Evolutionary conservation across 1,140 invertebrate species (phyloP), one percentile per base, ranked within the genome.

Genomic region (Goniozus legneri): DNA sequence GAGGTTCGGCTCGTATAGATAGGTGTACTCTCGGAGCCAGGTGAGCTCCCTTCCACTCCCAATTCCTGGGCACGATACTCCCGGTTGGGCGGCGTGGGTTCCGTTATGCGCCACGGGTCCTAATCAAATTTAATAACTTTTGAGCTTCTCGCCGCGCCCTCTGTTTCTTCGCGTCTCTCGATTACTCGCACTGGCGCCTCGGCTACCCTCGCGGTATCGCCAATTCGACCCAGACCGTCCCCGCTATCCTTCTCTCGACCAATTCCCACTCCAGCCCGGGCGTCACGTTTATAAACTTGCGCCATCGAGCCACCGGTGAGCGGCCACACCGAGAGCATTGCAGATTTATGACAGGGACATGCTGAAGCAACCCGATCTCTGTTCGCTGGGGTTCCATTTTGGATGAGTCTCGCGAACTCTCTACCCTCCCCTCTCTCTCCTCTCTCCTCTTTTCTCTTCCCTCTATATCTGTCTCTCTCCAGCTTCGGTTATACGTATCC

Each of bases 61-160:
- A 37, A 58, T 56, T 54, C 51, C 50, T n/a, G n/a, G n/a, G 24
- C 24, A 27, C 24, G 4, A 27, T 27, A 6, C 24, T 27, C 24
- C n/a, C n/a, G 10, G 4, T 10, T 10, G 24, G 10, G 24, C 24
- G 24, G 4, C 24, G 4, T 27, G 10, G 24, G 4, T 27, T 4
- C 63, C 57, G 54, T 65, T 69, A 62, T 65, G 65, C 62, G n/a
- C n/a, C 58, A 56, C 58, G 50, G 52, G 70, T 57, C 71, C 69
- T 73, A 73, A 75, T 75, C 70, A 72, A 73, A 73, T 75, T 73
- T 72, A 73, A 75, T 73, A 75, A 73, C 71, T 73, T 75, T 75
- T 69, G 68, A 65, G 61, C 52, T 58, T 35, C 47, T 33, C 44
- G 56, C 54, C 49, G n/a, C n/a, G 47, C 19, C 22, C 8, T 47